Base-by-base conservation (phyloP, 1,140 invertebrate species). In the Brachionus koreanus region DNA sequence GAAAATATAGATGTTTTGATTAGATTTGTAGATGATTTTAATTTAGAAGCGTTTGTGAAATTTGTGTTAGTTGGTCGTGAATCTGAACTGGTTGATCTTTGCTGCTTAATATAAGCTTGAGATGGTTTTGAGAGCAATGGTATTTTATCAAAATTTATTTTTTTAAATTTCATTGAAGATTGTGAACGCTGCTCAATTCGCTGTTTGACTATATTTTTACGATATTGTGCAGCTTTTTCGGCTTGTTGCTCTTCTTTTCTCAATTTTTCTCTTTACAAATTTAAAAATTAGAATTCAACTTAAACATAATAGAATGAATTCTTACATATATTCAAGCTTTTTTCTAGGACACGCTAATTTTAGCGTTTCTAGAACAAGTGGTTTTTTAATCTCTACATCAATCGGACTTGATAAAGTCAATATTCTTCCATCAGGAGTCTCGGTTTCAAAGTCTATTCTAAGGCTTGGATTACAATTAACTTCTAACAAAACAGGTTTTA, bases 401-500 rank as follows among this genome's bases (percentile, higher is more conserved):
- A 87, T 87, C 10, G 84, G 83, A 79, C 86, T 86, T 35, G 19
- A 76, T 82, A 13, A 86, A 29, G 82, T 85, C 84, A 65, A 87
- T 84, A n/a, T 83, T 83, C 7, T 83, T 5, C 87, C 87, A 2
- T 85, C 84, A 0, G 84, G 37, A 6, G 86, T 82, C 77, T 88
- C 87, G 39, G 86, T 84, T 76, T 89, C 87, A 72, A 86, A 87
- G 39, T 89, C 89, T 10, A 90, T 88, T 57, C 88, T 85, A 3
- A 90, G 85, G 65, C 89, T 90, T 5, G 90, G 90, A 77, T 87
- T 88, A 19, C 89, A 85, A 83, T 90, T 90, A 9, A 90, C 88
- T 89, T 96, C 94, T 63, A 96, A 88, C 39, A 96, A 90, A 84
- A 91, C 93, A 1, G 94, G 94, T 85, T 93, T 93, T n/a, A 95